Evolutionary conservation across 2,888 invertebrate species (phyloP), one percentile per base, ranked within the genome.

Genomic region (Andrena minutula): DNA sequence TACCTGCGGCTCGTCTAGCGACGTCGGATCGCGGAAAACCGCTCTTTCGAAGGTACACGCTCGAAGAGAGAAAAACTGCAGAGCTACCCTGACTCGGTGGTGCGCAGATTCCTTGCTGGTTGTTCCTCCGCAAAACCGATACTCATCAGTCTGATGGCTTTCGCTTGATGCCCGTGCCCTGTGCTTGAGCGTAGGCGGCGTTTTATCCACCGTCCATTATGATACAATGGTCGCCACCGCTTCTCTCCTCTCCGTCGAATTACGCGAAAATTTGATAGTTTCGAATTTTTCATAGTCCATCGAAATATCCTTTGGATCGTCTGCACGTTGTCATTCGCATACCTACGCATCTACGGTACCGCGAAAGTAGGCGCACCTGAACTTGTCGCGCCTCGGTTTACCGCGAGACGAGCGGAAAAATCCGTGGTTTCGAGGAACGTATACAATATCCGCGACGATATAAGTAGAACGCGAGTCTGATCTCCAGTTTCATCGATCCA

Each of bases 141-240:
- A 72, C 63, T 72, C 72, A 72, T 72, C 63, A 72, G 23, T 35
- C 63, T 53, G 72, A 72, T 64, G 64, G 63, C 72, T 71, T 61
- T 71, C 61, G 47, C 20, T 71, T n/a, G n/a, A 61, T 61, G 49
- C 30, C 49, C 49, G 58, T 70, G 70, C 30, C 58, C 60, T 35
- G 35, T 41, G 41, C 41, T 41, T 4, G 41, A 49, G 12, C 47
- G 63, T 53, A 53, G 35, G 12, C 72, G 51, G 32, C n/a, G 53
- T 51, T 72, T 61, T 26, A 32, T 53, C 32, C 56, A 16, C 28
- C 53, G 56, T 28, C 47, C 41, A 35, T 66, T 66, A 53, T 56
- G 16, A 16, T 41, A 41, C 4, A 41, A 5, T 16, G 41, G 26
- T 41, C 41, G 20, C 56, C 56, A 7, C 23, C 66, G 16, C 20